These are phyloP conservation scores for Pangasius krempfi DNA, from an alignment of 2,797 vertebrate genomes.

Conservation along the genomic window DNA sequence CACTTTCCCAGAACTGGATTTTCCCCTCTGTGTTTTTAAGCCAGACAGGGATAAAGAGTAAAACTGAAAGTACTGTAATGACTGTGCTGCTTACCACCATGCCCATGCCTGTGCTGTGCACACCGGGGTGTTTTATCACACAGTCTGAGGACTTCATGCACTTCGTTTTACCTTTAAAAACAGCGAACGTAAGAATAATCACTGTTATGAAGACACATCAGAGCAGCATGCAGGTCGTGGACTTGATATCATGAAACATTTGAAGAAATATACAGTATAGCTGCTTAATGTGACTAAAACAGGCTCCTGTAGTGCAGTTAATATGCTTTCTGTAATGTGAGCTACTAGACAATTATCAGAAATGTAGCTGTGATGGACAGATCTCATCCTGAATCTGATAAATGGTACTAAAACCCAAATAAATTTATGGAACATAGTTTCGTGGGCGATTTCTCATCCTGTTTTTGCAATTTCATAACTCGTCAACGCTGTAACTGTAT, in stretches of 20 bases:
- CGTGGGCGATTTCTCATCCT: not conserved
- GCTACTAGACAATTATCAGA: not conserved
- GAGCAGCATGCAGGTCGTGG: not conserved
- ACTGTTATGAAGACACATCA: not conserved
- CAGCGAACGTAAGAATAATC: not conserved
- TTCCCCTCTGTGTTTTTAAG: not conserved
- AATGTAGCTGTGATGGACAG: not conserved
- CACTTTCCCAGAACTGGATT: not conserved
- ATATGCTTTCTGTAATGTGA: not conserved
- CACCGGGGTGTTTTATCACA: conserved; percentile 92
- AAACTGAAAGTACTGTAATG: not conserved
- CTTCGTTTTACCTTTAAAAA: conserved; percentile 91
- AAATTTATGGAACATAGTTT: not conserved
- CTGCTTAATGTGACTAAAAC: not conserved
- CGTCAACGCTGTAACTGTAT: not conserved
- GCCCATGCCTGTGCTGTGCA: conserved; percentile 93
- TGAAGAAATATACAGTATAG: not conserved
- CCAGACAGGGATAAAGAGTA: not conserved
- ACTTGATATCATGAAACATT: not conserved
- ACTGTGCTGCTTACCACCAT: conserved; percentile 88
- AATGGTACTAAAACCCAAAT: not conserved
- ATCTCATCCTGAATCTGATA: too few relatives aligned
- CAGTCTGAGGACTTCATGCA: conserved; percentile 99
- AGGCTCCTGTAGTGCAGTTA: not conserved
- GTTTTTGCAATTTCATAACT: not conserved